Percentiles rank a stretch among this genome's conserved stretches.
Evolutionary conservation across 1,140 invertebrate species (phyloP).

Genomic region (Stegodyphus mimosarum): DNA sequence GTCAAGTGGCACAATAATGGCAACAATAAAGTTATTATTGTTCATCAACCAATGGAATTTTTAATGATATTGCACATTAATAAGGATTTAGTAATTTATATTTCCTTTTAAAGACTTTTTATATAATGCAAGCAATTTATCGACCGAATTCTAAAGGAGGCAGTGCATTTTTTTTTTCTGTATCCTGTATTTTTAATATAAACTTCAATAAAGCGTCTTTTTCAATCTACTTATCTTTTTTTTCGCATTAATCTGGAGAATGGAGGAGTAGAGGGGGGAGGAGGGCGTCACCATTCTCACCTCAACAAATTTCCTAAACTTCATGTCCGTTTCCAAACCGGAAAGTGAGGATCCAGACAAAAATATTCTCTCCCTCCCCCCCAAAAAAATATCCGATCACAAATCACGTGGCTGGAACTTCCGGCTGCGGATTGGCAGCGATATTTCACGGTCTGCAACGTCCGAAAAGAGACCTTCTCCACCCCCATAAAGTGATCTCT

Average conservation of each 20-base stretch:
- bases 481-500: conserved; percentile 11
- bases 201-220: no score
- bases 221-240: no score
- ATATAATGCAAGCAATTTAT: no score
- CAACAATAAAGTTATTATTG: no score
- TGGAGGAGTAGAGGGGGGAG: neutral
- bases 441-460: conserved; percentile 51
- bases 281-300: neutral
- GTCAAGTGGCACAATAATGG: no score
- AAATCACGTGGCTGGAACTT: conserved; percentile 56
- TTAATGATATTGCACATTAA: no score
- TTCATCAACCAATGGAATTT: no score
- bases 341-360: conserved; percentile 2
- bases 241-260: neutral
- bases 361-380: neutral
- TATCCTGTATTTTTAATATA: no score
- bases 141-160: no score
- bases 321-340: conserved; percentile 14
- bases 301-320: conserved; percentile 7
- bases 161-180: no score
- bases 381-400: conserved; percentile 14
- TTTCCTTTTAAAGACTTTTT: no score
- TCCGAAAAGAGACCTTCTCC: conserved; percentile 14
- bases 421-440: conserved; percentile 52
- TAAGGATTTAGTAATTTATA: no score